Evolutionary conservation across 2,888 invertebrate species (phyloP).

Genomic region (Digitonthophagus gazella): DNA sequence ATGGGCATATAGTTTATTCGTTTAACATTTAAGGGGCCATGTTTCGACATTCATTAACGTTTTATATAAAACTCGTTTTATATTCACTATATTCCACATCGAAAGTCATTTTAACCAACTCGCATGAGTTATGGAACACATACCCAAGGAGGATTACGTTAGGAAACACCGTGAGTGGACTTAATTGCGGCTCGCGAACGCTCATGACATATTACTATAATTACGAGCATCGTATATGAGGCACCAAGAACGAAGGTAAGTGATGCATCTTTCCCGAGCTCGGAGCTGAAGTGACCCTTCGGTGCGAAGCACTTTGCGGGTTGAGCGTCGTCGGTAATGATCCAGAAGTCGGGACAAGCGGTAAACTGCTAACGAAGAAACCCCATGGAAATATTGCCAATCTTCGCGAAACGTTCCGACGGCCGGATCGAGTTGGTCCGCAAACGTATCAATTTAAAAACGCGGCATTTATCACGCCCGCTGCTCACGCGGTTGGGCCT

Average conservation of each 20-base stretch:
- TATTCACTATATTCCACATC: background rate
- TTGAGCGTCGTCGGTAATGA: background rate
- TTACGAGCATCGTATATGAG: background rate
- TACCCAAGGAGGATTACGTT: background rate
- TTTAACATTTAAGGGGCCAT: background rate
- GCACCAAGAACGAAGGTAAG: background rate
- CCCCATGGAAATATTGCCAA: background rate
- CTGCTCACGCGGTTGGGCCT: conserved; percentile 2
- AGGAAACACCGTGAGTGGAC: background rate
- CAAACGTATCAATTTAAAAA: conserved; percentile 17
- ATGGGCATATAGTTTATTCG: background rate
- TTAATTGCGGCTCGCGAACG: background rate
- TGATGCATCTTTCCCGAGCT: background rate
- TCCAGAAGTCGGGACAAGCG: background rate
- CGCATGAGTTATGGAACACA: background rate
- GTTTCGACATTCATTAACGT: background rate
- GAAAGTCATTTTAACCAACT: background rate
- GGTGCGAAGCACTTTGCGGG: background rate
- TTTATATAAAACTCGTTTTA: background rate
- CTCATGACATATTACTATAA: background rate
- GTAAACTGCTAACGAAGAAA: background rate
- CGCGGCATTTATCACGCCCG: conserved; percentile 18
- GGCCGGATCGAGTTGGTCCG: background rate
- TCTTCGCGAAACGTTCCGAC: background rate
- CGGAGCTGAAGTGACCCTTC: background rate